Conservation (phyloP, 2,888 invertebrate species). For the Marronus borbonicus region DNA sequence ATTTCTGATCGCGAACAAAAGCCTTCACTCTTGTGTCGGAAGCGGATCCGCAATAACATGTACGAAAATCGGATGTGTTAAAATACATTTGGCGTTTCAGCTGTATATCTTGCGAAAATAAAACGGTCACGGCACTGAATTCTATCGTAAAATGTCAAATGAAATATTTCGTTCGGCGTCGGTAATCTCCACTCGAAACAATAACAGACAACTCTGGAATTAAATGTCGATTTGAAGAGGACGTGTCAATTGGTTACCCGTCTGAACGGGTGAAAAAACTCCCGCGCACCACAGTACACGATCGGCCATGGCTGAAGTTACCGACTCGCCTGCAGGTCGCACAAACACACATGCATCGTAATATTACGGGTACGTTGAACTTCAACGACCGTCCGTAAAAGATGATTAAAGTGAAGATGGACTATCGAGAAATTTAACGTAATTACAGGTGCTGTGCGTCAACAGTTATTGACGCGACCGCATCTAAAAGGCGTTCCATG, state of each 20-base stretch:
- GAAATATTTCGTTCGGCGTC: slow-evolving; percentile 27
- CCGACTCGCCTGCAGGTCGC: background rate
- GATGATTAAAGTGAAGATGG: slow-evolving; percentile 40
- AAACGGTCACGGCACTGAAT: slow-evolving; percentile 10
- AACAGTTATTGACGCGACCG: slow-evolving; percentile 29
- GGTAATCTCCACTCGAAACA: slow-evolving; percentile 39
- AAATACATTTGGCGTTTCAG: slow-evolving; percentile 14
- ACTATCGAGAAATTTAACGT: slow-evolving; percentile 37
- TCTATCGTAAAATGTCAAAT: slow-evolving; percentile 38
- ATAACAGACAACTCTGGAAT: slow-evolving; percentile 43
- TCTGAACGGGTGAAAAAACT: slow-evolving; percentile 17
- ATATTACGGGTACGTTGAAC: slow-evolving; percentile 24
- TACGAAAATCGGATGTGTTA: background rate
- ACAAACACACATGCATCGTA: slow-evolving; percentile 6
- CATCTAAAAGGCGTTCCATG: slow-evolving; percentile 25
- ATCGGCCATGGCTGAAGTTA: background rate
- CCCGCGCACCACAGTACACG: background rate
- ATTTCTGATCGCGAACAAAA: background rate
- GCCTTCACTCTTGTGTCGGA: background rate
- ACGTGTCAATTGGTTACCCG: slow-evolving; percentile 42
- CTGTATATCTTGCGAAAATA: slow-evolving; percentile 19
- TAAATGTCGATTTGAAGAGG: slow-evolving; percentile 43
- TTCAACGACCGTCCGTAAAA: slow-evolving; percentile 2
- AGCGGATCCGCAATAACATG: slow-evolving; percentile 9
- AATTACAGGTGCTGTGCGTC: slow-evolving; percentile 38